Base-by-base conservation (phyloP, 2,113 vertebrate species). In the Rousettus leschenaultii region DNA sequence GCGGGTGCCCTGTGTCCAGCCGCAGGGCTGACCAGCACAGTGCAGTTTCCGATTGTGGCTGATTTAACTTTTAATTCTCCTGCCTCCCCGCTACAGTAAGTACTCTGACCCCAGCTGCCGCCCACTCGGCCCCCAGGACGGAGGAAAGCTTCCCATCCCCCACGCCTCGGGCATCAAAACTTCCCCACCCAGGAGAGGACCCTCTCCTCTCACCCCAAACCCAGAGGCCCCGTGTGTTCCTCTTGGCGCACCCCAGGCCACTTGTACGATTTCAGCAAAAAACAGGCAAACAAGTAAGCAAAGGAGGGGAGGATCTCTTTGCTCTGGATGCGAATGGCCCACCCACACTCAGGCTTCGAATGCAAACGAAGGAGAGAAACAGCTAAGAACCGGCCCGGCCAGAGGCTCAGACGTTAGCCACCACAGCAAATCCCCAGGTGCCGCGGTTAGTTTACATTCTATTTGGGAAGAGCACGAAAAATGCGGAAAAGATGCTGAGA, bases 401-500 rank as follows among this genome's bases (percentile, higher is more conserved):
- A 0, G 48, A 51, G 48, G 13, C 48, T 51, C 48, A 14, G 48
- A 51, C 48, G 3, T 51, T 51, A 51, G 48, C 48, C n/a, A 30
- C 33, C 30, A 48, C 18, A 55, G 1, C 35, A 51, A 8, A 15
- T 3, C 13, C 5, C 53, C 6, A 2, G 0, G 21, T 12, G n/a
- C 33, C 57, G 33, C 45, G 12, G 65, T 30, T 12, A 45, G 21
- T 12, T 51, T n/a, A 22, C 1, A 19, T 51, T 53, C 59, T 77
- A 30, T 11, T 19, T 7, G 28, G 4, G 19, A 33, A 48, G 4
- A 66, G 16, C 16, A 33, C 4, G 43, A 59, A 80, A 61, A 61
- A 4, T 19, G n/a, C n/a, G 38, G 53, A 78, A 21, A 7, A 53
- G n/a, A 55, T 8, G 48, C 14, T 38, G 21, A 8, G 12, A 1